phyloP scores from a whole-genome alignment of 2,888 invertebrate species.

The Macrophya alboannulata region DNA sequence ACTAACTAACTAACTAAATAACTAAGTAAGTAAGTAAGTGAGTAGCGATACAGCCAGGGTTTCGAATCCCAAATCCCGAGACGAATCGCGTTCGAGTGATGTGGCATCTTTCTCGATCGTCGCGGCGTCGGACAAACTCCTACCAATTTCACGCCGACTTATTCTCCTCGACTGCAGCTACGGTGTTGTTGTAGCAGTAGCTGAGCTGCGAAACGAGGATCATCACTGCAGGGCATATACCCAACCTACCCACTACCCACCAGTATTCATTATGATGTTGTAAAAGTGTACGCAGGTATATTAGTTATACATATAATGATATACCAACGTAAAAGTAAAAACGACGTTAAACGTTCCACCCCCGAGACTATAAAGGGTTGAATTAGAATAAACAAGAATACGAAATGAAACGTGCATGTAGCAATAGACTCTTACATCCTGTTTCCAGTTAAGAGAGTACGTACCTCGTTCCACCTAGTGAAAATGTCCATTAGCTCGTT shows the following conservation, averaged over 20 bases:
- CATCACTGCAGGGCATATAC: neutral
- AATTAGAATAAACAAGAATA: slow-evolving; percentile 26
- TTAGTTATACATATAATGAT: too few relatives aligned
- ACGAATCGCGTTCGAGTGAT: slow-evolving; percentile 66
- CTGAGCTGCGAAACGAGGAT: slow-evolving; percentile 29
- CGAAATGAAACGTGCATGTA: neutral
- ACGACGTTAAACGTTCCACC: neutral
- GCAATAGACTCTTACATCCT: slow-evolving; percentile 8
- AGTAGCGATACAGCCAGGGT: neutral
- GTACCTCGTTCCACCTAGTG: neutral
- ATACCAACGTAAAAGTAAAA: neutral
- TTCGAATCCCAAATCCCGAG: slow-evolving; percentile 46
- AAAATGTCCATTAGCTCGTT: slow-evolving; percentile 45
- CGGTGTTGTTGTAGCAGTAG: slow-evolving; percentile 73
- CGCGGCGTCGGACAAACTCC: slow-evolving; percentile 74
- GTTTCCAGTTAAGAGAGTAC: neutral
- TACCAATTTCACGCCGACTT: slow-evolving; percentile 79
- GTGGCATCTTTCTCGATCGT: slow-evolving; percentile 69
- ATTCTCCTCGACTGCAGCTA: slow-evolving; percentile 74
- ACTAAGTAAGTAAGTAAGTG: neutral
- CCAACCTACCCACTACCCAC: neutral
- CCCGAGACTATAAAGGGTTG: neutral
- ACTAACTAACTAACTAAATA: neutral
- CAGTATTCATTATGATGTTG: neutral
- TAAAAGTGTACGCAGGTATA: neutral